These are phyloP conservation scores for Morinoia aosen DNA, from an alignment of 2,888 invertebrate species.

Conservation along the genomic window DNA sequence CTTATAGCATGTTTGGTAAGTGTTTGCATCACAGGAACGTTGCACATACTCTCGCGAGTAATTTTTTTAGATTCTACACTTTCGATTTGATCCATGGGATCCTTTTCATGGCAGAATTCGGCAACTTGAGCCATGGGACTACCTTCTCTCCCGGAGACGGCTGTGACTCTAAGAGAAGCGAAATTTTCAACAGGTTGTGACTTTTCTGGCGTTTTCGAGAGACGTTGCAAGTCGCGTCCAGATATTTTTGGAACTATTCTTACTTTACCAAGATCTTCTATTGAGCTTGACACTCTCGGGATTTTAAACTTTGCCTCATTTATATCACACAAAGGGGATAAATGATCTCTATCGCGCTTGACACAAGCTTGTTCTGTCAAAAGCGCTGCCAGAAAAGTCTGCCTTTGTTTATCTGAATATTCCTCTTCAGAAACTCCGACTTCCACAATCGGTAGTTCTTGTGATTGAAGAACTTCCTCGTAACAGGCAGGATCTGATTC, in stretches of 20 bases:
- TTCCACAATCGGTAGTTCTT: background rate
- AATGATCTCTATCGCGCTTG: background rate
- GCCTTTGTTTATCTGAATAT: background rate
- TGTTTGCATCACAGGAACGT: background rate
- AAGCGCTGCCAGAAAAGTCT: background rate
- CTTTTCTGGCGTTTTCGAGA: background rate
- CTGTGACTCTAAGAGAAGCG: background rate
- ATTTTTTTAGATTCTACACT: background rate
- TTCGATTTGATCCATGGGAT: background rate
- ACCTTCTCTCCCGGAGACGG: background rate
- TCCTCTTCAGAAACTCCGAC: background rate
- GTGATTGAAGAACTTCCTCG: background rate
- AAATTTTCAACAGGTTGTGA: background rate
- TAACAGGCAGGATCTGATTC: background rate
- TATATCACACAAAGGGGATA: background rate
- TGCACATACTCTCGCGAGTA: background rate
- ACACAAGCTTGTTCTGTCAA: background rate
- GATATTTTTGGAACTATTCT: background rate
- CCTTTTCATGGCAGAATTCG: background rate
- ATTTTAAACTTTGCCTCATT: background rate
- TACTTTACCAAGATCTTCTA: background rate
- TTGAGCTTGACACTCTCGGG: background rate
- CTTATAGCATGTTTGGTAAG: background rate
- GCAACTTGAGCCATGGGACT: background rate
- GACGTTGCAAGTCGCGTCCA: background rate